Evolutionary conservation across 2,797 vertebrate genomes (phyloP), one percentile per base, ranked within the genome.

Genomic region (Morelia viridis): DNA sequence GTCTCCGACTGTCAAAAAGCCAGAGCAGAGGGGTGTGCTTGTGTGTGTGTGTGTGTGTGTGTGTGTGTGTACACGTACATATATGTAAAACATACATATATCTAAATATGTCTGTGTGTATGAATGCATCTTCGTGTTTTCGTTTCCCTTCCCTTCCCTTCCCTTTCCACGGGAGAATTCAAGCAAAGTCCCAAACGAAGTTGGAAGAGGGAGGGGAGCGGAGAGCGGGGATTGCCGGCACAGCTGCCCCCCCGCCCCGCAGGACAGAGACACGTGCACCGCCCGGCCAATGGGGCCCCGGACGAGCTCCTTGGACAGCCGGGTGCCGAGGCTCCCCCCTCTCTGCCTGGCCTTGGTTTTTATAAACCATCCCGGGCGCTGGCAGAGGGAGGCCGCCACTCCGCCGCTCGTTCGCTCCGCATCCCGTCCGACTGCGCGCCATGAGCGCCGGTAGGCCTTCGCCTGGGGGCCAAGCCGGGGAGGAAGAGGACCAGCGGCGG

Each of bases 311-410:
- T 60, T 35, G 84, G 65, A 46, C 17, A 22, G 92, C 84, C 89
- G n/a, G 84, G 65, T 58, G 28, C 91, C 2, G 57, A 35, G 2
- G 41, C 87, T 68, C 53, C 96, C 96, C 97, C 97, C 97, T 96
- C 97, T 97, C 97, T 96, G 96, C 97, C 95, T 96, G 97, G 96
- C 97, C 97, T 97, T 97, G 94, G 97, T 97, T 97, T 97, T 98
- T 98, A 98, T 98, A 98, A 98, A 80, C 89, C 84, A 80, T 90
- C 89, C 89, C 57, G 65, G 50, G 50, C 65, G 80, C 11, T 8
- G 0, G 31, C 31, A 24, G 65, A 50, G 19, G 62, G 88, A 89
- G 84, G 92, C 89, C 84, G 84, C 92, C 88, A 56, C 4, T 65
- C 3, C 24, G 26, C 35, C 53, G 53, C 76, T 64, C 80, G 2